phyloP scores from a whole-genome alignment of 2,113 vertebrate species.

The Gallinago paraguaiae region DNA sequence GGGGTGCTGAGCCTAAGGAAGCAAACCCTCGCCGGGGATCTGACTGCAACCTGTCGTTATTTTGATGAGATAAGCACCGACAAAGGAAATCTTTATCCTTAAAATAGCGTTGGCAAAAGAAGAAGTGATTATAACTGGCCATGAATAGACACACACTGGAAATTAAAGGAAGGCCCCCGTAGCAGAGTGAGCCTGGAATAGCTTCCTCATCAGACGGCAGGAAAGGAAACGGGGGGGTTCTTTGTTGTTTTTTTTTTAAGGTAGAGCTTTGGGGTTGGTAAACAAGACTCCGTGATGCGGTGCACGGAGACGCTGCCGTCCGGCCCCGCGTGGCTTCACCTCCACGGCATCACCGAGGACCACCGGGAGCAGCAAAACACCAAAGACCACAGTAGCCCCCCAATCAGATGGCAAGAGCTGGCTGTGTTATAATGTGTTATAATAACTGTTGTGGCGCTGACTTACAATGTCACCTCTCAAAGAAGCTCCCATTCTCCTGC shows the following conservation, averaged over 20 bases:
- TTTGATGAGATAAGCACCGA: not conserved
- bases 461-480: not conserved
- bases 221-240: not conserved
- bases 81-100: slow-evolving; percentile 56
- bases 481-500: not conserved
- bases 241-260: not conserved
- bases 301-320: not conserved
- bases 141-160: slow-evolving; percentile 33
- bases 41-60: not conserved
- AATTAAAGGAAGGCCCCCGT: slow-evolving; percentile 55
- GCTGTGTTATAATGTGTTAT: not conserved
- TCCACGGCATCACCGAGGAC: not conserved
- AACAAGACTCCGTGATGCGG: not conserved
- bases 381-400: not conserved
- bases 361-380: not conserved
- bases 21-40: not conserved
- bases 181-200: slow-evolving; percentile 43
- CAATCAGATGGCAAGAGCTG: not conserved
- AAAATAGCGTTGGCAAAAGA: slow-evolving; percentile 61
- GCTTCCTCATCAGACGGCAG: slow-evolving; percentile 10
- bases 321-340: not conserved
- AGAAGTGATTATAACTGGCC: slow-evolving; percentile 41
- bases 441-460: not conserved
- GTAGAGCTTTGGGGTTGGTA: not conserved
- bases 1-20: not conserved